These are phyloP conservation scores for Ostrea denselamellosa DNA, from an alignment of 1,140 invertebrate species.

Conservation along the genomic window DNA sequence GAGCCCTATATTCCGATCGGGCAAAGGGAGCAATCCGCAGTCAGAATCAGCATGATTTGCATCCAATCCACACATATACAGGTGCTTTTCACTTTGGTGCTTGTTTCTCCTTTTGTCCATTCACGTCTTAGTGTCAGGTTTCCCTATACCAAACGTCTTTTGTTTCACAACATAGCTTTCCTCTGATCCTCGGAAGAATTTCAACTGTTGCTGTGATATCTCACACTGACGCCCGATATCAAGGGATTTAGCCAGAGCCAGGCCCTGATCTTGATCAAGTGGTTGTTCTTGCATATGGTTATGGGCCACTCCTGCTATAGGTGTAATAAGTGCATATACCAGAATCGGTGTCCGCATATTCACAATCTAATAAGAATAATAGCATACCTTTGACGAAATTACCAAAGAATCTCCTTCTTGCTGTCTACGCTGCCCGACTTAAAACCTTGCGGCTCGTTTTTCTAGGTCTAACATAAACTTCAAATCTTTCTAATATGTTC, in stretches of 20 bases:
- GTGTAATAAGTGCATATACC: constrained; percentile 46
- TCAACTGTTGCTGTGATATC: constrained; percentile 45
- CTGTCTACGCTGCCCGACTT: constrained; percentile 40
- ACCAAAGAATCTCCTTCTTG: constrained; percentile 41
- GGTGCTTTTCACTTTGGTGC: background rate
- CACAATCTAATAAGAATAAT: constrained; percentile 46
- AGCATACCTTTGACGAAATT: constrained; percentile 51
- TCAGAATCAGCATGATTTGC: no score
- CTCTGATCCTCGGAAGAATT: constrained; percentile 38
- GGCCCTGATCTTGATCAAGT: constrained; percentile 33
- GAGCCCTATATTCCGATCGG: no score
- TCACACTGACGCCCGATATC: constrained; percentile 45
- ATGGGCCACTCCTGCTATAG: background rate
- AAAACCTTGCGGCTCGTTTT: constrained; percentile 43
- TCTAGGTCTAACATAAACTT: constrained; percentile 47
- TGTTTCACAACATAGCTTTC: background rate
- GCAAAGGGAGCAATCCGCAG: no score
- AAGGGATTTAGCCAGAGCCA: constrained; percentile 43
- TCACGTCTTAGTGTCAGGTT: background rate
- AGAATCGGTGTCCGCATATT: constrained; percentile 46
- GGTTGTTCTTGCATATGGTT: constrained; percentile 45
- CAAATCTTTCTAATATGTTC: constrained; percentile 49
- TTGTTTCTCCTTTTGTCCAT: background rate
- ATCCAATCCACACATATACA: background rate
- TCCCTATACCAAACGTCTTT: background rate